Percentiles rank a stretch among this genome's conserved stretches.
Evolutionary conservation across 1,140 invertebrate genomes (phyloP).

Genomic region (Latrodectus geometricus): DNA sequence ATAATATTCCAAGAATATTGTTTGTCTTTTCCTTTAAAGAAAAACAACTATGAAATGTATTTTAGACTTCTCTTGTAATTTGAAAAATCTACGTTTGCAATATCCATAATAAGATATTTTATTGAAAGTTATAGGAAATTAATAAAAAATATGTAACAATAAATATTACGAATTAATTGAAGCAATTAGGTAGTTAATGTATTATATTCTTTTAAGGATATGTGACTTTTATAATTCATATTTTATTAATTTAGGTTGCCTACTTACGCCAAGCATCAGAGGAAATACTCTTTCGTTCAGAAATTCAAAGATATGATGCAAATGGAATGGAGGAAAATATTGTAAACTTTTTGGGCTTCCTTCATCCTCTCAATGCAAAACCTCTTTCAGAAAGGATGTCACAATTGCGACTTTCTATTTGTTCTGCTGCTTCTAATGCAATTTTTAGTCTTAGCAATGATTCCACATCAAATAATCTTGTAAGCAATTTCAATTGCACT

Average conservation of each 20-base stretch:
- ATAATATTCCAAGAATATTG: no score
- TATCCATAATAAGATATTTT: no score
- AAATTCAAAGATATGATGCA: constrained; percentile 73
- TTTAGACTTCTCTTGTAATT: no score
- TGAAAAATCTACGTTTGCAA: no score
- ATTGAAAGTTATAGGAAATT: no score
- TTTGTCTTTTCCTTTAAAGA: no score
- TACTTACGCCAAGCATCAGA: constrained; percentile 87
- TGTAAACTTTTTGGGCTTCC: constrained; percentile 81
- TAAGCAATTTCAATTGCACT: background rate
- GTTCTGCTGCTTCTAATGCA: constrained; percentile 63
- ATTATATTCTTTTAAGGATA: no score
- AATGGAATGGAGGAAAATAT: constrained; percentile 73
- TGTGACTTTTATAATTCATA: no score
- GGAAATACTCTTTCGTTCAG: constrained; percentile 77
- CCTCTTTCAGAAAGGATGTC: constrained; percentile 73
- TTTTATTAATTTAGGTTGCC: constrained; percentile 68
- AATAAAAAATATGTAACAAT: no score
- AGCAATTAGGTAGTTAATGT: no score
- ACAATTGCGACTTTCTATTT: constrained; percentile 64
- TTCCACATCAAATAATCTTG: constrained; percentile 58
- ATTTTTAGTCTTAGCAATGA: constrained; percentile 67
- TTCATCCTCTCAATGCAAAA: constrained; percentile 81
- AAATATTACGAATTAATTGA: no score
- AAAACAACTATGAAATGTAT: no score